Evolutionary conservation across 2,888 invertebrate species (phyloP), one percentile per base, ranked within the genome.

Genomic region (Polydrusus tereticollis): DNA sequence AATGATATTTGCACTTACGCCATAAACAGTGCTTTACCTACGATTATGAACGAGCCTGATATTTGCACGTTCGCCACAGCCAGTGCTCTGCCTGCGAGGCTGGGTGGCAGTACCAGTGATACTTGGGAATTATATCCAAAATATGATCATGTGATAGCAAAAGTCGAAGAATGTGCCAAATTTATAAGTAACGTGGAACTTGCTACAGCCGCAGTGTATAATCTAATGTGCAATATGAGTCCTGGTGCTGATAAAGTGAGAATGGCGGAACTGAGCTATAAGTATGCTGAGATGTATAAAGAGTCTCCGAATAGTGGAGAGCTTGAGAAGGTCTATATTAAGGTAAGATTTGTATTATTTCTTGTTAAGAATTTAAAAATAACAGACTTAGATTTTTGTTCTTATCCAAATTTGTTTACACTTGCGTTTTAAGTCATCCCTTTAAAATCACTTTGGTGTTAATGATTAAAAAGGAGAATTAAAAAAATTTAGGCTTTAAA

Each of bases 51-150:
- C 43, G 81, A 82, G 23, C 83, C 87, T 72, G 82, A 86, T 38
- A 86, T 89, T 77, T 89, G 88, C 73, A 83, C 84, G 1, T 83
- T 86, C 55, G 87, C 87, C 10, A 85, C 88, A 18, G 87, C 86
- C 16, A 69, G 67, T 59, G 50, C 55, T 5, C 26, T 72, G 10
- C 20, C 63, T 5, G 52, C n/a, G 10, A 26, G 21, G 2, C 10
- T 47, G 10, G 7, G 14, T 18, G 18, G 33, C 10, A 16, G 20
- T 23, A n/a, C 60, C 3, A 29, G 33, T 14, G 20, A 43, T 68
- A 29, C 68, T 36, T 87, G 86, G 86, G 74, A 78, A 50, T 74
- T 85, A 2, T 78, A 83, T 68, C 76, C 84, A 2, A 78, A 80
- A 70, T 82, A 84, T 75, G 78, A 80, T 50, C 78, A 83, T 63